Percentiles rank a stretch among this genome's conserved stretches.
These are phyloP conservation scores for Epizoanthus scotinus DNA, from an alignment of 92 coral and sea anemone species.

Conservation along the genomic window DNA sequence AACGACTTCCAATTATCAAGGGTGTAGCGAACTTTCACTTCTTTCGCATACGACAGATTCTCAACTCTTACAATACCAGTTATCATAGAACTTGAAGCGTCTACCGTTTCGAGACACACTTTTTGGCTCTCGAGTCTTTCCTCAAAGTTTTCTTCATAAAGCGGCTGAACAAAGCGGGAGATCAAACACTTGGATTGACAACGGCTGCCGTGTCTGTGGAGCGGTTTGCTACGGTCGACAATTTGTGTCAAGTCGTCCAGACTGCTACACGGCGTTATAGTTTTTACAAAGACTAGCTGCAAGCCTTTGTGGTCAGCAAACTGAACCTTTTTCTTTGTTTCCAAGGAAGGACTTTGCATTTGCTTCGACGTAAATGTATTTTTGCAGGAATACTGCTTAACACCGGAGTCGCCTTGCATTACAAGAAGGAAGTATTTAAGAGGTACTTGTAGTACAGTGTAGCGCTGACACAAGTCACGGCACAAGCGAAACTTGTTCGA, in stretches of 20 bases:
- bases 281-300: conserved; percentile 41
- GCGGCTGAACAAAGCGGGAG: conserved; percentile 38
- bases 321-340: conserved; percentile 40
- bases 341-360: conserved; percentile 19
- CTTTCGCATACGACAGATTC: conserved; percentile 44
- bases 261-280: conserved; percentile 27
- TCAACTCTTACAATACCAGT: conserved; percentile 37
- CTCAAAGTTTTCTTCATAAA: conserved; percentile 6
- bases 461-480: too few species aligned
- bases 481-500: too few species aligned
- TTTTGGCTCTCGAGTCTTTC: conserved; percentile 28
- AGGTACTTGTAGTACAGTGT: too few species aligned
- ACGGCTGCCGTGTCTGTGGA: neutral
- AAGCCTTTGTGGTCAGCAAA: conserved; percentile 52
- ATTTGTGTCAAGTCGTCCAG: conserved; percentile 40
- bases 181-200: conserved; percentile 29
- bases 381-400: neutral
- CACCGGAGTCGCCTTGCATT: too few species aligned
- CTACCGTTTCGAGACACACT: conserved; percentile 47
- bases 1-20: conserved; percentile 35
- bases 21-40: conserved; percentile 39
- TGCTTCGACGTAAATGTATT: conserved; percentile 5
- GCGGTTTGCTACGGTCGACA: neutral
- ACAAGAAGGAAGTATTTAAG: too few species aligned
- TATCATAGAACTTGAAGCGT: conserved; percentile 42